Evolutionary conservation across 1,140 invertebrate species (phyloP).

Genomic region (Neoseiulus cucumeris): DNA sequence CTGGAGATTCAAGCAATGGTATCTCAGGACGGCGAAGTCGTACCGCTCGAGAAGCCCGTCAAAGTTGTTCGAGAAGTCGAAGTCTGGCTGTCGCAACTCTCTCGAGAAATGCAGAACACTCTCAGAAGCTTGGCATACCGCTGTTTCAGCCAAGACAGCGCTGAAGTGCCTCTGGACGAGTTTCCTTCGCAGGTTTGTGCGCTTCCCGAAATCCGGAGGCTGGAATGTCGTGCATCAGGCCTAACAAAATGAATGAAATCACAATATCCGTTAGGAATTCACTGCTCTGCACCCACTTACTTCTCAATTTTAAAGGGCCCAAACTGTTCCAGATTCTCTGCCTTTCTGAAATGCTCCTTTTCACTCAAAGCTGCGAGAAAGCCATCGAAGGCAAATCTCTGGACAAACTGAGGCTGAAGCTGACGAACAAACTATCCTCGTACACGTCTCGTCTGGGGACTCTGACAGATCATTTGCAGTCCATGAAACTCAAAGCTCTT

Average conservation of each 20-base stretch:
- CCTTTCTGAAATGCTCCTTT: conserved; percentile 44
- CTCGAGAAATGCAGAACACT: conserved; percentile 59
- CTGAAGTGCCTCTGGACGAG: conserved; percentile 39
- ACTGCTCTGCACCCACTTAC: too few species aligned
- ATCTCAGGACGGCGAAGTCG: conserved; percentile 60
- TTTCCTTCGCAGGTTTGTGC: conserved; percentile 49
- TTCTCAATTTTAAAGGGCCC: too few species aligned
- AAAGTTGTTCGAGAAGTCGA: conserved; percentile 59
- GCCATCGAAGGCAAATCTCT: conserved; percentile 47
- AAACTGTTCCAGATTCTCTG: conserved; percentile 42
- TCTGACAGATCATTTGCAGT: conserved; percentile 29
- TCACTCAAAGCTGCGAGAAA: conserved; percentile 59
- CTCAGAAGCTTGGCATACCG: conserved; percentile 40
- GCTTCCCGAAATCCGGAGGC: too few species aligned
- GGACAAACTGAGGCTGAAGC: conserved; percentile 20
- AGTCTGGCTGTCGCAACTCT: conserved; percentile 62
- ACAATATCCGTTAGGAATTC: too few species aligned
- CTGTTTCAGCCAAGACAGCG: conserved; percentile 37
- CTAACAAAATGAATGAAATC: too few species aligned
- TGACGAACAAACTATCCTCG: conserved; percentile 9
- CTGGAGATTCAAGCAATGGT: conserved; percentile 47
- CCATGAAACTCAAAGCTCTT: conserved; percentile 51
- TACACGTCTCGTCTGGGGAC: conserved; percentile 17
- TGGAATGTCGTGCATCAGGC: too few species aligned
- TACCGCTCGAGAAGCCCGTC: conserved; percentile 51